These are phyloP conservation scores for Umimayanthus chanpuru DNA, from an alignment of 92 coral and sea anemone species.

Conservation along the genomic window DNA sequence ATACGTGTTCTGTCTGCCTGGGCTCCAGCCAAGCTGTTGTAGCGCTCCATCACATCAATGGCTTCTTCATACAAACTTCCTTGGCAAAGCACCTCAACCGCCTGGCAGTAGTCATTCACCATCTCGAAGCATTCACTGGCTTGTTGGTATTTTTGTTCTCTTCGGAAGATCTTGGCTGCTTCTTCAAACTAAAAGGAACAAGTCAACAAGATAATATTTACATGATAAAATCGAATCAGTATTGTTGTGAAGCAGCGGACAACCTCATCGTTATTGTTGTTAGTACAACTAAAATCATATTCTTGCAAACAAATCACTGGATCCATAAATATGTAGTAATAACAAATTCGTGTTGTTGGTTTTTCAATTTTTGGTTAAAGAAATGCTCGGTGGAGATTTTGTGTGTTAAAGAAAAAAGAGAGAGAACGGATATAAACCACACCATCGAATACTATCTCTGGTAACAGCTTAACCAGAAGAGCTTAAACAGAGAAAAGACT, in stretches of 20 bases:
- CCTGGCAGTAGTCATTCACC: constrained; percentile 74
- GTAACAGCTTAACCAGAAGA: too few species aligned
- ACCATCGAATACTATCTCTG: too few species aligned
- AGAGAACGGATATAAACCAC: too few species aligned
- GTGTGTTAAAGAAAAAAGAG: too few species aligned
- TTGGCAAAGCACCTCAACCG: constrained; percentile 55
- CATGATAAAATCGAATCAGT: too few species aligned
- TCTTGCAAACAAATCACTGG: too few species aligned
- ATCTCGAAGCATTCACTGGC: constrained; percentile 90
- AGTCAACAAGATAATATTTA: neutral
- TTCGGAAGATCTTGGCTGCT: constrained; percentile 76
- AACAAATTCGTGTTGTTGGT: too few species aligned
- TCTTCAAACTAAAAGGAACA: constrained; percentile 67
- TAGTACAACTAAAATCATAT: too few species aligned
- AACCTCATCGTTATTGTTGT: neutral
- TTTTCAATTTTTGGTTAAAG: too few species aligned
- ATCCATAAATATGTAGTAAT: too few species aligned
- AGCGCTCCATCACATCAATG: constrained; percentile 42
- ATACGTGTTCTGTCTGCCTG: constrained; percentile 58
- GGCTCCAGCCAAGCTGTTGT: constrained; percentile 61
- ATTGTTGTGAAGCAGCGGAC: neutral
- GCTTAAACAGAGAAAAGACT: too few species aligned
- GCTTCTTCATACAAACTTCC: constrained; percentile 50
- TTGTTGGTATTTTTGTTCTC: constrained; percentile 66
- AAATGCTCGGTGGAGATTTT: too few species aligned